Evolutionary conservation across 2,113 vertebrate species (phyloP), one percentile per base, ranked within the genome.

Genomic region (Cisticola juncidis): DNA sequence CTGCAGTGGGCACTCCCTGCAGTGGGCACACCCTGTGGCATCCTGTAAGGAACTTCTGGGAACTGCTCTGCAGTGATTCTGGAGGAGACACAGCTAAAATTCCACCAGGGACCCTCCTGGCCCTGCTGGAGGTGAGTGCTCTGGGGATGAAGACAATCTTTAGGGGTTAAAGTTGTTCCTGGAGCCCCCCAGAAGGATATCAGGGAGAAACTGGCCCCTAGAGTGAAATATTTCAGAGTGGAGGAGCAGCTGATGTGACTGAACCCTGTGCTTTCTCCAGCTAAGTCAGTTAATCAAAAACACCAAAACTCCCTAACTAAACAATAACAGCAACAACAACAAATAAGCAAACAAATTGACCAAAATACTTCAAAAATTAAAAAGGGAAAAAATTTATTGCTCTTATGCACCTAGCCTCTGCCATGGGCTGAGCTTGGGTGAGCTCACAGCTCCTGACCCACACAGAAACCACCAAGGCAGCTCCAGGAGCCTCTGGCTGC

Each of bases 91-190:
- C 11, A 26, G 86, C 18, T 31, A 13, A 68, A 76, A 47, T 48
- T 60, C 21, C 21, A 14, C 19, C 45, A 2, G 0, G 0, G 65
- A 70, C 12, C 13, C 1, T 1, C 24, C 8, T 16, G 51, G 51
- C 16, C 11, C 56, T 47, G 22, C 78, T 28, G 44, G 38, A 38
- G 38, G 38, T 38, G 38, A 38, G 38, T 9, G 38, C 38, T 38
- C 38, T 38, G 38, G 38, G 38, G 9, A 38, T 38, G 38, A 38
- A 38, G 38, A 9, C 38, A 38, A 11, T 38, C 38, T 38, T 38
- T 38, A 38, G 74, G 36, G 14, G 14, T 20, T 60, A 48, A 69
- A 76, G 5, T 15, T 80, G 13, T 5, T 47, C 29, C 31, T 66
- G 50, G 65, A 83, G 15, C 5, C 5, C 12, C 16, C 11, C 2